phyloP scores from a whole-genome alignment of 1,140 invertebrate species.

The Hylyphantes graminicola region DNA sequence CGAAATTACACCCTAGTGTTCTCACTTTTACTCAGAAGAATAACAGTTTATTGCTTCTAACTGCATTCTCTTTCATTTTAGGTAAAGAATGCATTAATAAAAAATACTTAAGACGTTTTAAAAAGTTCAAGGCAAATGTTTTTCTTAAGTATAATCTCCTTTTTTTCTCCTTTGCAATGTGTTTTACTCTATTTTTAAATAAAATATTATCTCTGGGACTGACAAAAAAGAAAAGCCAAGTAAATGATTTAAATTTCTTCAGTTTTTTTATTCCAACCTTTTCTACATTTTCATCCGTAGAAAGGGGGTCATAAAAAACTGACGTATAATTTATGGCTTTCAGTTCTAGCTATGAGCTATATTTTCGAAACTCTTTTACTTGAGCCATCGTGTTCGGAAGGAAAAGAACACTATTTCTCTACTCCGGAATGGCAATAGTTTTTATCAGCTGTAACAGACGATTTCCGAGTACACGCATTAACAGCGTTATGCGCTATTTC shows the following conservation, averaged over 20 bases:
- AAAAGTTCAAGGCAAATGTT: conserved; percentile 26
- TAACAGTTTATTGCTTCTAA: conserved; percentile 17
- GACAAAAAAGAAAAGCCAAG: conserved; percentile 17
- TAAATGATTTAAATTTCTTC: conserved; percentile 54
- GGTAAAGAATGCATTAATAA: no score
- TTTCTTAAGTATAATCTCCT: conserved; percentile 46
- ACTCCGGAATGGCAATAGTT: conserved; percentile 23
- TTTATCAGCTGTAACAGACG: conserved; percentile 41
- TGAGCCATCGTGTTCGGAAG: neutral
- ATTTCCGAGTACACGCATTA: conserved; percentile 43
- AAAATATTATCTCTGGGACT: conserved; percentile 36
- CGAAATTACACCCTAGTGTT: conserved; percentile 9
- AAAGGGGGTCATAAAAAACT: conserved; percentile 23
- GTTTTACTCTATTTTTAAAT: conserved; percentile 28
- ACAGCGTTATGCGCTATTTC: conserved; percentile 48
- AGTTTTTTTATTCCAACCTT: neutral
- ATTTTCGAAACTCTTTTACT: conserved; percentile 24
- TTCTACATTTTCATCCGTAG: neutral
- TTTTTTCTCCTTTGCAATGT: conserved; percentile 2
- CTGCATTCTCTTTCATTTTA: neutral
- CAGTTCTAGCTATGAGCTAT: conserved; percentile 10
- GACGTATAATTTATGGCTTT: conserved; percentile 41
- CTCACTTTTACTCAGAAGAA: conserved; percentile 1
- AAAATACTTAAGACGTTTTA: neutral
- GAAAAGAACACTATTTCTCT: conserved; percentile 8